Conservation (phyloP, 2,888 invertebrate species). For the Pseudeuparius sepicola region DNA sequence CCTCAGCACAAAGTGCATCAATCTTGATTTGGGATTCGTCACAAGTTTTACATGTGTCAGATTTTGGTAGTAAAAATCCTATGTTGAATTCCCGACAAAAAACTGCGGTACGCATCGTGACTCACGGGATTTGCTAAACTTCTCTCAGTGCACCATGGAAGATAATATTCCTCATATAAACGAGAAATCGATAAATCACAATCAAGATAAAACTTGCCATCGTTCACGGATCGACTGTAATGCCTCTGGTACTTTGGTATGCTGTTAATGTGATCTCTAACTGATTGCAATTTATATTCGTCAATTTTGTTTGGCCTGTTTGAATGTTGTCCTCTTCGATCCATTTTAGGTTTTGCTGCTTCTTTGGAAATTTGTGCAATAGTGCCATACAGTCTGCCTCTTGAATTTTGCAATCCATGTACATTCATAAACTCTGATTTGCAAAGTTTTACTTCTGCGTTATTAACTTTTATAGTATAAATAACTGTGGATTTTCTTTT, state of each 20-base stretch:
- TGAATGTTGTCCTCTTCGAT: slow-evolving; percentile 3
- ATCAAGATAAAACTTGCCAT: slow-evolving; percentile 5
- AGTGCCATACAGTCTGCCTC: slow-evolving; percentile 1
- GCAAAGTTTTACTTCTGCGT: slow-evolving; percentile 3
- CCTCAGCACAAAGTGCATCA: slow-evolving; percentile 1
- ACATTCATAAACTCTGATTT: slow-evolving; percentile 6
- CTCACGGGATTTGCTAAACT: slow-evolving; percentile 2
- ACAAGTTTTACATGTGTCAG: slow-evolving; percentile 1
- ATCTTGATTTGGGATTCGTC: slow-evolving; percentile 7
- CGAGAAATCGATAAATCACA: slow-evolving; percentile 4
- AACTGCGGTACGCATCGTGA: slow-evolving; percentile 1
- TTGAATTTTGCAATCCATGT: slow-evolving; percentile 4
- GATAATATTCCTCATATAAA: slow-evolving; percentile 4
- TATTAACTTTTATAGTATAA: slow-evolving; percentile 2
- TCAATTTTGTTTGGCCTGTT: slow-evolving; percentile 3
- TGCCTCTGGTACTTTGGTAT: slow-evolving; percentile 7
- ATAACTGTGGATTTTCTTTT: slow-evolving; percentile 4
- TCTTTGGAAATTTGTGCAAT: slow-evolving; percentile 1
- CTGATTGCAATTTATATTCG: slow-evolving; percentile 1
- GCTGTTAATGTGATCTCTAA: slow-evolving; percentile 3
- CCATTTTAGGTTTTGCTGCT: slow-evolving; percentile 4
- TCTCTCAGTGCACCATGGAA: slow-evolving; percentile 6
- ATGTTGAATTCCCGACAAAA: slow-evolving; percentile 6
- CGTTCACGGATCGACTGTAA: too few relatives aligned
- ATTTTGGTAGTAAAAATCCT: too few relatives aligned